These are phyloP conservation scores for Calidris pugnax DNA, from an alignment of 2,113 vertebrate genomes.

Conservation along the genomic window DNA sequence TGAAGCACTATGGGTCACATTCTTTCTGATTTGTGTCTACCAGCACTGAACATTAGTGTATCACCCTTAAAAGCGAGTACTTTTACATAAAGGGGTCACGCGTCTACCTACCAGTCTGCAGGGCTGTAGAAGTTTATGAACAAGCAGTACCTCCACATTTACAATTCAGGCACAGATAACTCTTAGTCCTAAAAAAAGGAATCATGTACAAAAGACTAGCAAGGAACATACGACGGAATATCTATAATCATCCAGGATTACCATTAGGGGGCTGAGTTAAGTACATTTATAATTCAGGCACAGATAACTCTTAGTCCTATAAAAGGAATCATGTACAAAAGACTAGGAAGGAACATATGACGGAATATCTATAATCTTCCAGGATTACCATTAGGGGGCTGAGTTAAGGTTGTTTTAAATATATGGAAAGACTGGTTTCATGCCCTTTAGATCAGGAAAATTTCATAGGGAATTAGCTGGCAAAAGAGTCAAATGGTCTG, in stretches of 20 bases:
- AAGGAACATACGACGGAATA: background rate
- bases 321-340: background rate
- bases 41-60: background rate
- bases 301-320: background rate
- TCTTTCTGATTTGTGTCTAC: background rate
- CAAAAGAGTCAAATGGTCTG: background rate
- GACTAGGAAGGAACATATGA: background rate
- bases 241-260: background rate
- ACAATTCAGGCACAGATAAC: background rate
- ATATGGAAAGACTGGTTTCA: background rate
- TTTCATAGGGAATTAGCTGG: background rate
- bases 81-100: background rate
- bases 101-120: background rate
- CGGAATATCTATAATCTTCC: background rate
- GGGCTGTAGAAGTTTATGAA: background rate
- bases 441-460: background rate
- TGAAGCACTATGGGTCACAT: accelerated
- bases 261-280: background rate
- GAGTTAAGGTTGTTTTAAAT: background rate
- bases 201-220: background rate
- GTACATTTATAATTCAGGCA: background rate
- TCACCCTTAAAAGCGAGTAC: background rate
- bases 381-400: background rate
- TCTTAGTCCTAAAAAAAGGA: background rate
- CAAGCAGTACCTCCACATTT: background rate